phyloP scores from a whole-genome alignment of 1,140 invertebrate genomes.

The Drepana arcuata region DNA sequence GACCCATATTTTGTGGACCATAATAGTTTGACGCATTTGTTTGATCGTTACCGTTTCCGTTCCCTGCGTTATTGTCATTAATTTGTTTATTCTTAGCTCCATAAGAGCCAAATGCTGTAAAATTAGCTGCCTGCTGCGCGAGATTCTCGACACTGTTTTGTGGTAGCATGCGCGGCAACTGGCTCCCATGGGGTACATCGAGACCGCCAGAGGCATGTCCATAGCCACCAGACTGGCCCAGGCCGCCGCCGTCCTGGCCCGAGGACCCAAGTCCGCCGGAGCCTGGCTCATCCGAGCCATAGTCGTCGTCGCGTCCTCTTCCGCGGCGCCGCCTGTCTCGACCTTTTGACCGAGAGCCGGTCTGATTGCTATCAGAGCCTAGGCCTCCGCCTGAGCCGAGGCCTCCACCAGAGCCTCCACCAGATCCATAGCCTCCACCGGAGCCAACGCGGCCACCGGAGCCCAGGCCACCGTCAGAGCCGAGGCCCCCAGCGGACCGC shows the following conservation, averaged over 20 bases:
- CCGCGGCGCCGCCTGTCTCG: constrained; percentile 48
- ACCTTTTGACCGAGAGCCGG: constrained; percentile 27
- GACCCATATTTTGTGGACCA: constrained; percentile 46
- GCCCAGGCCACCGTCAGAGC: constrained; percentile 27
- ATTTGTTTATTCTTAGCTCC: constrained; percentile 38
- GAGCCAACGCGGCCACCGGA: constrained; percentile 24
- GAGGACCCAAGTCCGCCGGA: constrained; percentile 34
- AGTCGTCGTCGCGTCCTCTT: constrained; percentile 51
- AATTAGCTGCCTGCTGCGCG: constrained; percentile 46
- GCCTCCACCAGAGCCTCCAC: constrained; percentile 24
- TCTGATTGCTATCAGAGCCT: constrained; percentile 22
- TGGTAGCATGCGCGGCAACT: constrained; percentile 54
- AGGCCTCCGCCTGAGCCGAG: constrained; percentile 24
- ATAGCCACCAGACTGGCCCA: constrained; percentile 25
- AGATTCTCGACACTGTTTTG: constrained; percentile 31
- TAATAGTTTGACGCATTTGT: constrained; percentile 37
- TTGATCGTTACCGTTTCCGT: constrained; percentile 20
- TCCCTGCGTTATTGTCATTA: constrained; percentile 22
- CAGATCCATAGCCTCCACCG: too few species aligned
- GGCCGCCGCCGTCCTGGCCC: constrained; percentile 25
- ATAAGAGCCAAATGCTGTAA: constrained; percentile 60
- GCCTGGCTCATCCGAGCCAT: constrained; percentile 34
- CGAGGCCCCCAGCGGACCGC: constrained; percentile 25
- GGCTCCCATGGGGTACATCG: constrained; percentile 55
- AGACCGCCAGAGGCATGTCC: constrained; percentile 54